Base-by-base conservation (phyloP, 2,113 vertebrate genomes). In the Paramormyrops kingsleyae region DNA sequence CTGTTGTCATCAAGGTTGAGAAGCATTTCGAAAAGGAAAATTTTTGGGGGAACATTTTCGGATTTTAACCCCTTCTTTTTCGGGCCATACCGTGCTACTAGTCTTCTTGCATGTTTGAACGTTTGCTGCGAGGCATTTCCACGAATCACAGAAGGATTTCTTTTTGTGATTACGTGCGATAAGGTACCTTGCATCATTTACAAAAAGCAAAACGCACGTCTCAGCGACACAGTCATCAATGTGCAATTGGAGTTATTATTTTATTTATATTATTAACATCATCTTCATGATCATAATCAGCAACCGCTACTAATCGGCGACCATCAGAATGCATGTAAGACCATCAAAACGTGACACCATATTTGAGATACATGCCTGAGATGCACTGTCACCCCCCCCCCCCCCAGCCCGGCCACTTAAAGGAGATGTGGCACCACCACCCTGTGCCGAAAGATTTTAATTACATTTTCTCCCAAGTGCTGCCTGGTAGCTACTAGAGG, bases 381-480 rank as follows among this genome's bases (percentile, higher is more conserved):
- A 77, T 95, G 96, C 94, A 94, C 93, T 93, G 94, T 50, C 93
- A 96, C 95, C 96, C 95, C 95, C 94, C 94, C 95, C 95, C 97
- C 97, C 97, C 97, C 97, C 97, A 95, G 95, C 95, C 97, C 96
- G 94, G 96, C 96, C 95, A 96, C 96, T 95, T 95, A 94, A 94
- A 93, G 96, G 96, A 47, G 83, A 84, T 47, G 44, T 47, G 44
- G 42, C 83, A 84, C 83, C 83, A 84, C 44, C 83, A 84, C 44
- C 83, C 96, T 96, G 95, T 96, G 97, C 97, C 98, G 97, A 98
- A 99, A 99, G 97, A 98, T 99, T 99, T 99, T 99, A 99, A 99
- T 99, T 99, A 98, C 98, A 99, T 99, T 98, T 99, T 97, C 97
- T 98, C 96, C 97, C 97, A 98, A 97, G 96, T 97, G 97, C 95